phyloP scores from a whole-genome alignment of 2,113 vertebrate species.

The Bothrops jararaca region DNA sequence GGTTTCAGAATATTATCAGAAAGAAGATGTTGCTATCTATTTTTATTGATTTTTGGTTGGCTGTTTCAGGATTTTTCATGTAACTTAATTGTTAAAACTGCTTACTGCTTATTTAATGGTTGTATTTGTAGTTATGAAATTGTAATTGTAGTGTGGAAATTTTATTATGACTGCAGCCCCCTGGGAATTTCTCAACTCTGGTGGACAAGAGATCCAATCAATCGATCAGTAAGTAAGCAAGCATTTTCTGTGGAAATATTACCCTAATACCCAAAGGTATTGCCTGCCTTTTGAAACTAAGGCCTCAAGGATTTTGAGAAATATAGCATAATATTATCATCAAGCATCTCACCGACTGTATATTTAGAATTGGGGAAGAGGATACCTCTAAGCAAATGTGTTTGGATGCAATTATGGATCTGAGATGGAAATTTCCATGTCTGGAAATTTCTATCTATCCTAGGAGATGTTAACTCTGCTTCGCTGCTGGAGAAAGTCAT shows the following conservation, averaged over 20 bases:
- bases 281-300: not conserved
- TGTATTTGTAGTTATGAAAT: not conserved
- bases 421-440: not conserved
- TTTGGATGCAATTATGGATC: not conserved
- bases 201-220: not conserved
- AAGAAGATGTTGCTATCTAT: not conserved
- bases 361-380: too few species aligned
- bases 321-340: not conserved
- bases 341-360: not conserved
- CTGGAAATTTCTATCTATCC: not conserved
- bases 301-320: not conserved
- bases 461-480: not conserved
- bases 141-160: not conserved
- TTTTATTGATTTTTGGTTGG: not conserved
- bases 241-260: not conserved
- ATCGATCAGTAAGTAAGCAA: not conserved
- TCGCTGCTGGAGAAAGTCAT: too few species aligned
- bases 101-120: not conserved
- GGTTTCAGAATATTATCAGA: not conserved
- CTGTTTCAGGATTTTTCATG: not conserved
- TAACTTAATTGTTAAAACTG: not conserved
- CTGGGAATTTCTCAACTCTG: not conserved
- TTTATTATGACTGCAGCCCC: not conserved
- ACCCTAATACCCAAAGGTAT: not conserved
- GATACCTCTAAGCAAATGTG: not conserved